Evolutionary conservation across 2,113 vertebrate species (phyloP).

Genomic region (Catagonus wagneri): DNA sequence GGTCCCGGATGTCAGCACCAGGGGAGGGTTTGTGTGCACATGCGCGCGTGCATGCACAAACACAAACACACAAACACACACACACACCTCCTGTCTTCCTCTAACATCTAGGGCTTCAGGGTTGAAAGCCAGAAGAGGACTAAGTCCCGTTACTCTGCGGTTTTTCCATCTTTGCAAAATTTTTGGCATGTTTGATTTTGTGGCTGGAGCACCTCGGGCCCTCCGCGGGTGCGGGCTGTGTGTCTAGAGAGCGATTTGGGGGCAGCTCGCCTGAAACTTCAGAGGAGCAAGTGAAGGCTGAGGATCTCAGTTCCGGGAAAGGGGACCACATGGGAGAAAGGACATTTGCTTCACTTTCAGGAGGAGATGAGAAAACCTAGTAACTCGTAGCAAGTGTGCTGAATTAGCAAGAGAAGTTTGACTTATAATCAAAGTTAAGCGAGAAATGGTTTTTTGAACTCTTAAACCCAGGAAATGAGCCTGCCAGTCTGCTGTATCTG

Average conservation of each 20-base stretch:
- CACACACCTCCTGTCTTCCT: not conserved
- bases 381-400: slow-evolving; percentile 66
- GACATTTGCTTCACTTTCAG: slow-evolving; percentile 53
- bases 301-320: slow-evolving; percentile 20
- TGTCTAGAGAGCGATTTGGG: not conserved
- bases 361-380: slow-evolving; percentile 77
- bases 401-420: slow-evolving; percentile 77
- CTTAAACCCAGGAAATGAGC: slow-evolving; percentile 78
- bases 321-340: not conserved
- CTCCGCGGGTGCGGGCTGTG: rapidly evolving
- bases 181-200: rapidly evolving
- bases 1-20: rapidly evolving
- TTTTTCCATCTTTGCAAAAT: not conserved
- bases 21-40: too few relatives aligned
- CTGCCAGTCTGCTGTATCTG: slow-evolving; percentile 57
- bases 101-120: not conserved
- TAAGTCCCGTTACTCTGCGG: not conserved
- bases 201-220: not conserved
- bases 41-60: rapidly evolving
- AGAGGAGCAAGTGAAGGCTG: not conserved
- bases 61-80: not conserved
- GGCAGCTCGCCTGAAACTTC: not conserved
- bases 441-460: slow-evolving; percentile 79
- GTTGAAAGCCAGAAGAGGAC: not conserved
- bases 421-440: slow-evolving; percentile 79